Conservation (phyloP, 2,888 invertebrate genomes). For the Aspidiotus destructor region DNA sequence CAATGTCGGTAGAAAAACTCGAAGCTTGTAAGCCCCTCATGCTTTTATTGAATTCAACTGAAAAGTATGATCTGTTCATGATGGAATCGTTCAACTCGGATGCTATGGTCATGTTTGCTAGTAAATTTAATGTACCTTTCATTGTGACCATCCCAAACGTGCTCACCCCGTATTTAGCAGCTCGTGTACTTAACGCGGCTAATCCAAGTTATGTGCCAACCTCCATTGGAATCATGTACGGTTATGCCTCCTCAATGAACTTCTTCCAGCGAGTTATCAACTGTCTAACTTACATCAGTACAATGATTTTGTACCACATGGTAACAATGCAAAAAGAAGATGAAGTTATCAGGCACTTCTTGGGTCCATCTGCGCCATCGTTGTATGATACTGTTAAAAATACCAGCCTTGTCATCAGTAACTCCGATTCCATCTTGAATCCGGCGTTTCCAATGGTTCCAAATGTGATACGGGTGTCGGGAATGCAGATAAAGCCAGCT, state of each 20-base stretch:
- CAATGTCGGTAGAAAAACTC: not conserved
- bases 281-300: not conserved
- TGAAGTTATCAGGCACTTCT: constrained; percentile 3
- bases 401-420: constrained; percentile 1
- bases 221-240: not conserved
- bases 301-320: not conserved
- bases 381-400: not conserved
- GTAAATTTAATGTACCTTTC: constrained; percentile 16
- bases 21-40: not conserved
- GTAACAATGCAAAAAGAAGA: constrained; percentile 8
- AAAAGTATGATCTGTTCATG: constrained; percentile 23
- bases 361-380: constrained; percentile 1
- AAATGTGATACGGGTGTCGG: not conserved
- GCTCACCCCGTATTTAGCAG: constrained; percentile 7
- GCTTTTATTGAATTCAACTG: constrained; percentile 3
- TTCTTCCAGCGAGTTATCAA: not conserved
- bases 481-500: constrained; percentile 1
- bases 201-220: constrained; percentile 39
- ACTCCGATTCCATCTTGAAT: not conserved
- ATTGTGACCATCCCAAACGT: constrained; percentile 11
- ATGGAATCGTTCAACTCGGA: constrained; percentile 26
- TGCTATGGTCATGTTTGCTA: constrained; percentile 14
- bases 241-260: not conserved
- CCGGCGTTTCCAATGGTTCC: not conserved
- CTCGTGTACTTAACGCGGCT: not conserved